Base-by-base conservation (phyloP, 2,113 vertebrate species). In the Arizona elegans region DNA sequence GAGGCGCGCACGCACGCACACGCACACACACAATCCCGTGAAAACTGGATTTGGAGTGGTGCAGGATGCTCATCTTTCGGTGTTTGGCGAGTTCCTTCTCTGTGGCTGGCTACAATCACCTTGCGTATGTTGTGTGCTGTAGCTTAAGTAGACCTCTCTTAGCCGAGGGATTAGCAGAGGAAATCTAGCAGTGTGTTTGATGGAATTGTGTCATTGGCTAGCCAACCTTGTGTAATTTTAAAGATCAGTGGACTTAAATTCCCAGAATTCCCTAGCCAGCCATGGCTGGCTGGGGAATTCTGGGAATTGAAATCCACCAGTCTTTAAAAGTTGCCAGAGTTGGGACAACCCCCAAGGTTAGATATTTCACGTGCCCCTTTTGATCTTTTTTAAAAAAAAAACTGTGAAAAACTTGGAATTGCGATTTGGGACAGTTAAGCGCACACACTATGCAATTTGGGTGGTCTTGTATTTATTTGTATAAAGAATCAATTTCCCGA, bases 371-470 rank as follows among this genome's bases (percentile, higher is more conserved):
- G 92, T 96, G 26, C 93, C 95, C 94, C 56, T 93, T 95, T 96
- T 95, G 96, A 97, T 96, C 95, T 95, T 91, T 53, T 53, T 59
- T 47, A 47, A 47, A 47, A 47, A 47, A 47, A 47, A 94, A 96
- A 98, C 97, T 97, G 97, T 98, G 97, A 98, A 98, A 98, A 95
- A 96, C 96, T 96, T 97, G 54, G 47, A 93, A 96, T 98, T 97
- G 97, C 96, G 97, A 98, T 96, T 96, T 96, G 93, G 70, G 98
- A 98, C 97, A 96, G 98, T 62, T 97, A 98, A 98, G 97, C 97
- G 97, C 98, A 97, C 98, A 98, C 97, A 98, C 98, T 99, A 99
- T 99, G 98, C 98, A 99, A 99, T 97, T 98, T 97, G 98, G 97
- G 97, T 97, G 97, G 97, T 97, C 96, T 96, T 98, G 96, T 98